Conservation (phyloP, 2,888 invertebrate genomes). For the Steinernema hermaphroditum region DNA sequence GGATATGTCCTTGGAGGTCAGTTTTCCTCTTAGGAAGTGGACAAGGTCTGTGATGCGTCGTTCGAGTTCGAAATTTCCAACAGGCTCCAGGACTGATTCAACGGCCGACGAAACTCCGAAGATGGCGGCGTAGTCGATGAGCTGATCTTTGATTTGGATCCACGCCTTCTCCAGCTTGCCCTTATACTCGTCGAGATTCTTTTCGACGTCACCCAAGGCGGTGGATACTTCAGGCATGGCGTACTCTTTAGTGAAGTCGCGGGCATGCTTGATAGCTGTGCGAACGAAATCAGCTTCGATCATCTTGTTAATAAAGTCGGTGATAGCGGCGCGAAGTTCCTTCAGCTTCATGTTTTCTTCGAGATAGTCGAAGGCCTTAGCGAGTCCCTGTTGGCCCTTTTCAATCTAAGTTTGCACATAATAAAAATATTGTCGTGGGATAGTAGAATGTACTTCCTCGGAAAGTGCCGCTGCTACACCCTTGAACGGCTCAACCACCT, state of each 20-base stretch:
- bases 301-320: conserved; percentile 13
- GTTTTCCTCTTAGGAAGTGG: conserved; percentile 15
- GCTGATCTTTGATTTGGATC: conserved; percentile 27
- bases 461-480: not conserved
- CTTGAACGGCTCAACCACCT: conserved; percentile 25
- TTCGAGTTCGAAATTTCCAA: conserved; percentile 18
- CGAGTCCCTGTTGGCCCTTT: conserved; percentile 11
- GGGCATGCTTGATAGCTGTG: conserved; percentile 5
- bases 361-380: conserved; percentile 16
- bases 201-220: conserved; percentile 8
- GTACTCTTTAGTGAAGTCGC: conserved; percentile 21
- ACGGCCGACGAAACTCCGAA: conserved; percentile 26
- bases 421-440: not conserved
- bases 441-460: not conserved
- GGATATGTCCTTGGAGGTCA: conserved; percentile 11
- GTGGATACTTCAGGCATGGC: conserved; percentile 6
- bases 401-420: not conserved
- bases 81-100: conserved; percentile 5
- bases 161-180: conserved; percentile 22
- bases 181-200: conserved; percentile 1
- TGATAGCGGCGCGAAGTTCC: conserved; percentile 13
- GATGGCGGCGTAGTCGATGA: conserved; percentile 22
- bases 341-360: conserved; percentile 27
- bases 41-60: conserved; percentile 6
- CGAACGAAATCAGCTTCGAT: conserved; percentile 14